Base-by-base conservation (phyloP, 2,888 invertebrate species). In the Eutolmus rufibarbis region DNA sequence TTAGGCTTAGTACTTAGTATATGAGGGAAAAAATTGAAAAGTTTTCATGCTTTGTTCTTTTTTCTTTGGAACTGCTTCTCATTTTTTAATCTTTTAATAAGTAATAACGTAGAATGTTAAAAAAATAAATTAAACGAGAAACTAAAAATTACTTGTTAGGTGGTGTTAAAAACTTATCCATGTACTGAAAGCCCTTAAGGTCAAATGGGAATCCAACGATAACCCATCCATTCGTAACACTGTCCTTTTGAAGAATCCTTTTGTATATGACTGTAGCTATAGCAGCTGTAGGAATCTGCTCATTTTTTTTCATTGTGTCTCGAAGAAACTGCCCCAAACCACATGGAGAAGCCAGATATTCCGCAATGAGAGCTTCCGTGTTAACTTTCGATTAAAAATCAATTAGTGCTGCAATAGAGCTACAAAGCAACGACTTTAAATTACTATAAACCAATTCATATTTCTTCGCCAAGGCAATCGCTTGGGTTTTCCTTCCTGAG, bases 151-250 rank as follows among this genome's bases (percentile, higher is more conserved):
- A 93, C 93, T 93, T 93, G 90, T 95, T 95, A 0, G 95, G 95
- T 0, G 94, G 94, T 12, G 94, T 92, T n/a, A 93, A 90, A 85
- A 93, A 92, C 88, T 89, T 86, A 43, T 95, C 94, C 2, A 95
- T 90, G 84, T 93, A 91, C 88, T 93, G 92, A 57, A 95, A 94
- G 89, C 95, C 95, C 7, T 92, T 91, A 12, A 92, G 90, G 16
- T 93, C 93, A 81, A 93, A 93, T 0, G 95, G 94, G 90, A 93
- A 95, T 23, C 94, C 94, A 16, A 94, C 93, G 76, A 95, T 89
- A 14, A 95, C 93, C 95, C 95, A 95, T 5, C 95, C 95, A n/a
- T 91, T 92, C 19, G 91, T 91, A 16, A 94, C 89, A 88, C 94
- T 94, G 89, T 95, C 94, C 3, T 92, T 91, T 88, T 91, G 88